Evolutionary conservation across 2,888 invertebrate species (phyloP), one percentile per base, ranked within the genome.

Genomic region (Drosophila buzzatii): DNA sequence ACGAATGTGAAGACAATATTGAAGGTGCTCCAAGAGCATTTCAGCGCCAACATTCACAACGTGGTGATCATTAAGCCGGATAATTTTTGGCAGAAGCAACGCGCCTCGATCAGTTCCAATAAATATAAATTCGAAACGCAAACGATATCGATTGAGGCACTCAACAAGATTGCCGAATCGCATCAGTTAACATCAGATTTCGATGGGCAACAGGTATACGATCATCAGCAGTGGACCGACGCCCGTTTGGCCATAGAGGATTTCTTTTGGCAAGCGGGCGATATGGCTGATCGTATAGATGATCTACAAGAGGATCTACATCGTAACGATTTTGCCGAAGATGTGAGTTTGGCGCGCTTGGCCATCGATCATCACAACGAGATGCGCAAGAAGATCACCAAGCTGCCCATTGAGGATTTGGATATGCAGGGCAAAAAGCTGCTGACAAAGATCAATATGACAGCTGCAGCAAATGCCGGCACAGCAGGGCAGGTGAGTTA

Each of bases 71-170:
- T 99, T 89, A 99, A 99, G 94, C 99, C 99, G 83, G 99, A 99
- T 92, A 99, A 99, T 93, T 99, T 99, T 94, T 99, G 99, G 99
- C 99, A 99, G 94, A 99, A 99, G 94, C 99, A 99, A 94, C 96
- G 99, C 92, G 98, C 99, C 87, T 98, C 98, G 82, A 95, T 99
- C 92, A 98, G 98, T 91, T 98, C 98, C 94, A 97, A 98, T 94
- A 99, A 99, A 95, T 99, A 99, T 95, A 99, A 98, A 94, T 99
- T 99, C 94, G 99, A 99, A 97, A 99, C 99, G 90, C 97, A 97
- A 92, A 97, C 99, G 95, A 97, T 99, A 93, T 98, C 98, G 92
- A 95, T 98, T 93, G 99, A 99, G 94, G 97, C 97, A 85, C 95
- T 99, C 89, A 95, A 96, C 83, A 99, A 98, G 94, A 96, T 97